Percentiles rank a stretch among this genome's conserved stretches.
These are phyloP conservation scores for Schizothorax lantsangensis DNA, from an alignment of 2,797 vertebrate species.

Conservation along the genomic window DNA sequence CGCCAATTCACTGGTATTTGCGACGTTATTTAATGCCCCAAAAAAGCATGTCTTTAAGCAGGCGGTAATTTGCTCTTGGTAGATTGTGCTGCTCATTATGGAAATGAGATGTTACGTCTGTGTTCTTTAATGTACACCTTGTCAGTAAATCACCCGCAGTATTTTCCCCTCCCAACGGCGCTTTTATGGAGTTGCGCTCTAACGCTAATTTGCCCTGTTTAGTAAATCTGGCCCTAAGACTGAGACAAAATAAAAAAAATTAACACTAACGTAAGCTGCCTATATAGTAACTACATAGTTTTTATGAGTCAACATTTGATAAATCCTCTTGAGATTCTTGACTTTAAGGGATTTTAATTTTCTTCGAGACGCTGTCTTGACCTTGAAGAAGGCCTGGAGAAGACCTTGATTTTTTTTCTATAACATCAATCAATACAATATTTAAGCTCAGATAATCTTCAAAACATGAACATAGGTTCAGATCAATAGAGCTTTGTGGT, in stretches of 20 bases:
- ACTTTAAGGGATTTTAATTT: neutral
- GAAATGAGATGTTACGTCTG: too few relatives aligned
- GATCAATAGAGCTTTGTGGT: constrained; percentile 53
- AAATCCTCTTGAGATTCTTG: neutral
- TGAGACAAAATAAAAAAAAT: neutral
- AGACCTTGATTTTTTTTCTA: neutral
- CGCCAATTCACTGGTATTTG: neutral
- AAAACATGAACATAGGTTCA: constrained; percentile 55
- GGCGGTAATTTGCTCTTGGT: too few relatives aligned
- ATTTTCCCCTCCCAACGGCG: neutral
- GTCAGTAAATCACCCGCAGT: too few relatives aligned
- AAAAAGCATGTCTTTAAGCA: too few relatives aligned
- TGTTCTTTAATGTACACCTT: too few relatives aligned
- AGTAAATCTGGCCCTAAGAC: neutral
- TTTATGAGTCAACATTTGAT: neutral
- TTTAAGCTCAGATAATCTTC: constrained; percentile 29
- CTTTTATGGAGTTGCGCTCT: neutral
- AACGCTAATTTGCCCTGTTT: neutral
- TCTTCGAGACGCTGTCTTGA: constrained; percentile 5
- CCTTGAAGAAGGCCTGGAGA: constrained; percentile 20
- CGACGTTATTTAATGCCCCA: neutral
- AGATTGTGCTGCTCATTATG: too few relatives aligned
- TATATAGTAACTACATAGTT: neutral
- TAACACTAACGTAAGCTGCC: neutral
- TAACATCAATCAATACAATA: constrained; percentile 52